Evolutionary conservation across 2,888 invertebrate species (phyloP), one percentile per base, ranked within the genome.

Genomic region (Acanthococcus lagerstroemiae): DNA sequence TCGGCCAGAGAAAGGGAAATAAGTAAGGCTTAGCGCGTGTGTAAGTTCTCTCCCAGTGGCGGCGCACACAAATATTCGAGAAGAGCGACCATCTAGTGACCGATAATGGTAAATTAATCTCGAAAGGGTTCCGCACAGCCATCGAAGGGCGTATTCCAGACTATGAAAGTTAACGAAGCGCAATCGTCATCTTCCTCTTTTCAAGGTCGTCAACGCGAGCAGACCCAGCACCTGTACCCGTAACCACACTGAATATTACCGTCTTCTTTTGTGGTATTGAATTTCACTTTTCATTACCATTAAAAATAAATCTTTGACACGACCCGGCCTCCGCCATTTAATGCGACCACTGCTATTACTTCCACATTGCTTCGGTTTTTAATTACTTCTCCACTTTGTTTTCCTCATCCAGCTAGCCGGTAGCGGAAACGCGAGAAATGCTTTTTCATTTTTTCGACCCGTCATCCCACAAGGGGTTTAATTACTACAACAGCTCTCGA

Each of bases 201-300:
- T 46, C 61, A 61, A 61, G 61, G 61, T 61, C 61, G 37, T 61
- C 61, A 61, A 61, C 61, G 52, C 24, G 52, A 9, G n/a, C 3
- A 37, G 22, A 2, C 9, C 19, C 17, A 46, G 27, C 61, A 61
- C 61, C 61, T 61, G 61, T 48, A 60, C 30, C n/a, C n/a, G n/a
- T n/a, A n/a, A n/a, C n/a, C 27, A 19, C 48, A 17, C 6, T 22
- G 12, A 52, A 22, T n/a, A 52, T 61, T 48, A 22, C 30, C 61
- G 30, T 50, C 21, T 45, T 46, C 46, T 48, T 22, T 45, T 17
- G 22, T 61, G 27, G 61, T 52, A 61, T 61, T 61, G 50, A 61
- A 61, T 61, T 61, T 61, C 61, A 61, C 61, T 61, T 61, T 61
- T 61, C 61, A 61, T 61, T 61, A 52, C 54, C 61, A 61, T 61